phyloP scores from a whole-genome alignment of 1,140 invertebrate genomes.

The Drosophila bipectinata region DNA sequence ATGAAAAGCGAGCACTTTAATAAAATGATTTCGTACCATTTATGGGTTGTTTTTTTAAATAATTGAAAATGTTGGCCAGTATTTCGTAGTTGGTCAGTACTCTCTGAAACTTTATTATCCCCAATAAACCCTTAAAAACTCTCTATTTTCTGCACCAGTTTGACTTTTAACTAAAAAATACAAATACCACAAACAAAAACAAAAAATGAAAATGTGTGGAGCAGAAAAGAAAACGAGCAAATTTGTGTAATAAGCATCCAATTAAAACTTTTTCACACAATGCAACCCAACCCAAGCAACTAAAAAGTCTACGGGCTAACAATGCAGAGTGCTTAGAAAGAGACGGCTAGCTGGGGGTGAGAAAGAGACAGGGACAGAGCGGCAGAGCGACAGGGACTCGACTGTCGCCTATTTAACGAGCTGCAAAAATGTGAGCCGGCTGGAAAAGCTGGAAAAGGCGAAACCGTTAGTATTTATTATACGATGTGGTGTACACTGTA shows the following conservation, averaged over 20 bases:
- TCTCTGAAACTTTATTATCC: slow-evolving; percentile 12
- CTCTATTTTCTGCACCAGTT: slow-evolving; percentile 6
- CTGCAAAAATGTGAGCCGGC: slow-evolving; percentile 66
- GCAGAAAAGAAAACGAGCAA: slow-evolving; percentile 51
- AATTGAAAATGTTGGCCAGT: background rate
- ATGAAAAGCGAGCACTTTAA: slow-evolving; percentile 18
- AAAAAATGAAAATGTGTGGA: slow-evolving; percentile 22
- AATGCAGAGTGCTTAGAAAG: slow-evolving; percentile 43
- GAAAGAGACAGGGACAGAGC: slow-evolving; percentile 10
- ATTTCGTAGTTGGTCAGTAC: background rate
- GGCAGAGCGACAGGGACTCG: slow-evolving; percentile 19
- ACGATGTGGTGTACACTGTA: background rate
- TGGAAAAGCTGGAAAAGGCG: slow-evolving; percentile 24
- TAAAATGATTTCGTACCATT: background rate
- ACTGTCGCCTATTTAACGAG: slow-evolving; percentile 78
- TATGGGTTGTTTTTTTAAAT: too few species aligned
- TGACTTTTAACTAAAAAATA: slow-evolving; percentile 34
- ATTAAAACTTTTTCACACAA: slow-evolving; percentile 79
- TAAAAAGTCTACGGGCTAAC: slow-evolving; percentile 45
- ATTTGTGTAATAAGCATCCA: slow-evolving; percentile 77
- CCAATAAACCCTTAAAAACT: slow-evolving; percentile 27
- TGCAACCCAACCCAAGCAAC: slow-evolving; percentile 45
- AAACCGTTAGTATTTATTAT: slow-evolving; percentile 47
- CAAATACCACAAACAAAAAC: background rate
- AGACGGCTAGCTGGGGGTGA: background rate